These are phyloP conservation scores for Blastomussa wellsi DNA, from an alignment of 92 coral and sea anemone species.

Conservation along the genomic window DNA sequence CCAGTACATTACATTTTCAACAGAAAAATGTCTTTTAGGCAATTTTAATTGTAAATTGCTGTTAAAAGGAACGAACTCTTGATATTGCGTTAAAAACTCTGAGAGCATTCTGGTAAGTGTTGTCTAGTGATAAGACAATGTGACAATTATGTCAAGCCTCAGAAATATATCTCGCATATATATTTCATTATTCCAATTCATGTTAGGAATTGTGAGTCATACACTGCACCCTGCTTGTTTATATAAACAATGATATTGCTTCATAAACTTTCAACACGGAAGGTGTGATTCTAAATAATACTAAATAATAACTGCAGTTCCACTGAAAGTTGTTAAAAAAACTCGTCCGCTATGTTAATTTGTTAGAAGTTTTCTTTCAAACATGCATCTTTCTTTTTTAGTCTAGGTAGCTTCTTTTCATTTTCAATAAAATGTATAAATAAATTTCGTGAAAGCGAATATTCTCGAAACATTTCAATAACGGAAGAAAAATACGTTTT, in stretches of 20 bases:
- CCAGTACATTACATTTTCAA: background rate
- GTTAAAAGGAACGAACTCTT: background rate
- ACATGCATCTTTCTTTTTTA: no score
- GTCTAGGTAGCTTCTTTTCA: background rate
- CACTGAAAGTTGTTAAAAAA: no score
- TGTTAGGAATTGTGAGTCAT: background rate
- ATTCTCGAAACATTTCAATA: background rate
- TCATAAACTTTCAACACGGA: background rate
- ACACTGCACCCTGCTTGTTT: background rate
- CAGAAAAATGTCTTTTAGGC: background rate
- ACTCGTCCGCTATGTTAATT: no score
- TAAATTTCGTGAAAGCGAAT: background rate
- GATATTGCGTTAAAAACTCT: background rate
- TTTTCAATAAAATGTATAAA: background rate
- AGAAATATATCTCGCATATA: background rate
- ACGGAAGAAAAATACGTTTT: background rate
- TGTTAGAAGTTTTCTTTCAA: background rate
- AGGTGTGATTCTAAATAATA: background rate
- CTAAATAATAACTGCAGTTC: background rate
- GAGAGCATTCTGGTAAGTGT: background rate
- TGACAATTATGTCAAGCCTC: background rate
- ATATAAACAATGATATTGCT: constrained; percentile 1
- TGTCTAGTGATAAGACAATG: background rate
- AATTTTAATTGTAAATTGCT: constrained; percentile 7
- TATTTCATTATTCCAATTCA: background rate